Conservation (phyloP, 1,140 invertebrate genomes). For the Zaprionus tsacasi region DNA sequence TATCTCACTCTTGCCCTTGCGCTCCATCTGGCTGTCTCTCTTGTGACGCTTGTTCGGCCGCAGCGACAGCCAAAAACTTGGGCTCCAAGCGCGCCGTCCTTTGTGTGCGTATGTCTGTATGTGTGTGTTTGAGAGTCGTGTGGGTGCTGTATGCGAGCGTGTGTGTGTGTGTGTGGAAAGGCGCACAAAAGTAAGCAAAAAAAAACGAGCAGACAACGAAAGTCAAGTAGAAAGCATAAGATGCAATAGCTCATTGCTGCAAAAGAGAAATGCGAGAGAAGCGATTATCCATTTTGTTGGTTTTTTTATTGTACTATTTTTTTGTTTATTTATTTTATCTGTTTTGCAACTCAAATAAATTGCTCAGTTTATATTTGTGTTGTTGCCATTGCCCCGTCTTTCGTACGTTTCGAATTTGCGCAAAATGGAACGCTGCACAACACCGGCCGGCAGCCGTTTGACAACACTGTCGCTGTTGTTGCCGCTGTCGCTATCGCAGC, state of each 20-base stretch:
- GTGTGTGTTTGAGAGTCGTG: conserved; percentile 15
- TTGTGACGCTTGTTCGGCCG: conserved; percentile 33
- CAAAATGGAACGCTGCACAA: conserved; percentile 47
- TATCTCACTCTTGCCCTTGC: conserved; percentile 19
- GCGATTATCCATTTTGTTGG: background rate
- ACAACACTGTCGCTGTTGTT: conserved; percentile 55
- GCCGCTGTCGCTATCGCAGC: background rate
- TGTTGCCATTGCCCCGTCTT: background rate
- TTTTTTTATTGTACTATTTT: background rate
- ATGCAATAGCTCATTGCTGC: conserved; percentile 17
- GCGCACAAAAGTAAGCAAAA: conserved; percentile 11
- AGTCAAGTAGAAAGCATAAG: conserved; percentile 28
- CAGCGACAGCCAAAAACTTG: conserved; percentile 39
- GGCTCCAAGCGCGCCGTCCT: conserved; percentile 45
- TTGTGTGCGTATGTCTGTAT: conserved; percentile 17
- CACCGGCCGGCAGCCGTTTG: conserved; percentile 54
- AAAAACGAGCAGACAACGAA: conserved; percentile 15
- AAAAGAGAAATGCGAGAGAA: conserved; percentile 8
- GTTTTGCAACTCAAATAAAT: background rate
- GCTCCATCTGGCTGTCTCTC: conserved; percentile 36
- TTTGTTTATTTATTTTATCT: conserved; percentile 14
- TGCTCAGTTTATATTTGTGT: conserved; percentile 1
- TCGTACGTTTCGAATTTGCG: conserved; percentile 35
- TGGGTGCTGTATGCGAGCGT: conserved; percentile 8
- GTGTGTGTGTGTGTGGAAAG: conserved; percentile 15